A percentile compares a stretch with the other conserved stretches of the same genome.
These are phyloP conservation scores for Pinna nobilis DNA, from an alignment of 1,140 invertebrate genomes.

Conservation along the genomic window DNA sequence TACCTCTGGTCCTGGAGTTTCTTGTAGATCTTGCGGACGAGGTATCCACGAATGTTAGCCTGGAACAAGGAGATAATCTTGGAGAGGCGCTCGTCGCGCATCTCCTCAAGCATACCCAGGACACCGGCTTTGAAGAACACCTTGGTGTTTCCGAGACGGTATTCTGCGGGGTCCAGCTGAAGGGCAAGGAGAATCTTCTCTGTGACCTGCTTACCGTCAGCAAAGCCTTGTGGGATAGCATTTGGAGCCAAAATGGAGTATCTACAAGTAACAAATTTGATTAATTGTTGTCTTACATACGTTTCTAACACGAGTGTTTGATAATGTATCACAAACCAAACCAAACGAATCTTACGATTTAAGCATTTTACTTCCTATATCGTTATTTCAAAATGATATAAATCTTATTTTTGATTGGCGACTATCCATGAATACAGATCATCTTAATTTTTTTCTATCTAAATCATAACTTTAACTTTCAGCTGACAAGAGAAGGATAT, in stretches of 20 bases:
- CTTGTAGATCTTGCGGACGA: constrained; percentile 93
- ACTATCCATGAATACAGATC: too few species aligned
- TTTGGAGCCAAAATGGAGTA: constrained; percentile 97
- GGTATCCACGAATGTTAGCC: constrained; percentile 89
- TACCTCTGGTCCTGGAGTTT: constrained; percentile 96
- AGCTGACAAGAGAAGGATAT: too few species aligned
- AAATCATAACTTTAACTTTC: too few species aligned
- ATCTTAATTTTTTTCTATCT: too few species aligned
- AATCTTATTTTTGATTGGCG: neutral
- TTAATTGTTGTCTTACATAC: too few species aligned
- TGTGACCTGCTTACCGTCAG: constrained; percentile 87
- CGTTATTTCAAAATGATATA: neutral
- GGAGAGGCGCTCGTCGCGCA: constrained; percentile 97
- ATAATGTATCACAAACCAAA: too few species aligned
- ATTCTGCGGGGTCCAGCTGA: constrained; percentile 88
- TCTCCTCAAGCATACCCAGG: constrained; percentile 99
- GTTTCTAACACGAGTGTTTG: too few species aligned
- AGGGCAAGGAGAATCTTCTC: constrained; percentile 86
- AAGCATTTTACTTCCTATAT: too few species aligned
- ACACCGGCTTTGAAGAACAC: constrained; percentile 99
- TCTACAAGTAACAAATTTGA: constrained; percentile 76
- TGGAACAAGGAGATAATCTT: constrained; percentile 99
- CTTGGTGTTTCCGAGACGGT: constrained; percentile 96
- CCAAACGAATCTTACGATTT: too few species aligned
- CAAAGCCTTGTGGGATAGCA: constrained; percentile 83